A percentile compares a stretch with the other conserved stretches of the same genome.
phyloP scores from a whole-genome alignment of 2,113 vertebrate species.

The Macrotus californicus region DNA sequence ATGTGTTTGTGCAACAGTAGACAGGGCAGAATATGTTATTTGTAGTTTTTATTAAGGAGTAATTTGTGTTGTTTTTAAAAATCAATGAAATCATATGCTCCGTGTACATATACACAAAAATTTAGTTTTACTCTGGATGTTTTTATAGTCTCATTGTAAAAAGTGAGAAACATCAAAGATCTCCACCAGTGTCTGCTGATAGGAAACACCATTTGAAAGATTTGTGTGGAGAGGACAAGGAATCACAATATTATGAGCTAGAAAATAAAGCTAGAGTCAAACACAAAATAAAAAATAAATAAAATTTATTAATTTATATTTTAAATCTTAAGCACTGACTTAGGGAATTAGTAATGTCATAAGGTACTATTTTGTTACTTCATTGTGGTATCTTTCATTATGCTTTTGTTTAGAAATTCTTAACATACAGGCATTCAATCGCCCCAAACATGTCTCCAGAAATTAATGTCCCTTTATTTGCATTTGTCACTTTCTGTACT shows the following conservation, averaged over 20 bases:
- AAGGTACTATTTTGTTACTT: not conserved
- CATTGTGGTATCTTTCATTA: not conserved
- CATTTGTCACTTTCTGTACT: not conserved
- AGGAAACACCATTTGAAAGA: not conserved
- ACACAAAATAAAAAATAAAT: not conserved
- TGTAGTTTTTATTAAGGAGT: not conserved
- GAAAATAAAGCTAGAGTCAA: not conserved
- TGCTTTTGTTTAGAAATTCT: constrained; percentile 21
- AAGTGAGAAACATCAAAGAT: not conserved
- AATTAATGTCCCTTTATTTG: not conserved
- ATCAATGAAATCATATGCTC: not conserved
- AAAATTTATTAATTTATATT: not conserved
- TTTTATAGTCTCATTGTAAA: not conserved
- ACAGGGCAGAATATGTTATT: not conserved
- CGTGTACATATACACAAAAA: not conserved
- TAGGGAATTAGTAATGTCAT: not conserved
- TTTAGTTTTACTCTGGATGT: not conserved
- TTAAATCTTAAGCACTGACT: not conserved
- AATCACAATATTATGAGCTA: not conserved
- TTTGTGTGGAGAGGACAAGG: not conserved
- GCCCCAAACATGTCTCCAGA: not conserved
- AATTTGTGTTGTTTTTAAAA: constrained; percentile 5
- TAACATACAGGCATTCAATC: not conserved
- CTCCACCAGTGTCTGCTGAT: not conserved
- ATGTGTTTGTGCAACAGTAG: not conserved